Conservation (phyloP, 2,797 vertebrate species). For the Alectoris magna region DNA sequence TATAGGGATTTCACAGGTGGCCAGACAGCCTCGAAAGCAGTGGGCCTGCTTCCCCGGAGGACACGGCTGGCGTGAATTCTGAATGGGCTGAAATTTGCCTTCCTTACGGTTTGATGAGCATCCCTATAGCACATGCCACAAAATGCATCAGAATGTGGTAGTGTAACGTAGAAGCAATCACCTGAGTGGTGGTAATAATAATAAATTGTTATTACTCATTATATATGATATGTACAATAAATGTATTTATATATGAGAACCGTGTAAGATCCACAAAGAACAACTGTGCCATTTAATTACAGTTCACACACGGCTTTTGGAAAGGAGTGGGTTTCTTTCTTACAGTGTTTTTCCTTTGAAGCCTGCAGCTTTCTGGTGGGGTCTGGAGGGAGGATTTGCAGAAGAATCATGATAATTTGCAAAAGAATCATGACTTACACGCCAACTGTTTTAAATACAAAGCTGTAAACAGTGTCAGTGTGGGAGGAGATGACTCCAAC, state of each 20-base stretch:
- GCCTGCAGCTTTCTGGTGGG: slow-evolving; percentile 33
- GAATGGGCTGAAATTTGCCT: background rate
- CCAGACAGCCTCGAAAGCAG: background rate
- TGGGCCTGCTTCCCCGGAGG: background rate
- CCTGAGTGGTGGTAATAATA: background rate
- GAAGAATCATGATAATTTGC: slow-evolving; percentile 63
- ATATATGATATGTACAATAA: background rate
- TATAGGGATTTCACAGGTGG: background rate
- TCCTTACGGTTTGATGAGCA: background rate
- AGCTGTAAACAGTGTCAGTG: slow-evolving; percentile 62
- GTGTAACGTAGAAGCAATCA: background rate
- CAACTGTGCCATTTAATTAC: background rate
- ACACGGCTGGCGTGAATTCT: background rate
- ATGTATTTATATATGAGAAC: background rate
- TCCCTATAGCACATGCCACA: rapidly evolving
- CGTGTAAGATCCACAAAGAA: background rate
- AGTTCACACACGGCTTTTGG: background rate
- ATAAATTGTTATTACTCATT: background rate
- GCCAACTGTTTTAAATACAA: slow-evolving; percentile 68
- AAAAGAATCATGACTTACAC: slow-evolving; percentile 62
- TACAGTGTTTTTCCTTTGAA: background rate
- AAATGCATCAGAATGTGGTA: rapidly evolving
- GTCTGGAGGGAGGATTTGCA: slow-evolving; percentile 57
- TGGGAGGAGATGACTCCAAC: slow-evolving; percentile 66
- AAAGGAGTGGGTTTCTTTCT: slow-evolving; percentile 29